Evolutionary conservation across 2,797 vertebrate species (phyloP), one percentile per base, ranked within the genome.

Genomic region (Lutjanus argentimaculatus): DNA sequence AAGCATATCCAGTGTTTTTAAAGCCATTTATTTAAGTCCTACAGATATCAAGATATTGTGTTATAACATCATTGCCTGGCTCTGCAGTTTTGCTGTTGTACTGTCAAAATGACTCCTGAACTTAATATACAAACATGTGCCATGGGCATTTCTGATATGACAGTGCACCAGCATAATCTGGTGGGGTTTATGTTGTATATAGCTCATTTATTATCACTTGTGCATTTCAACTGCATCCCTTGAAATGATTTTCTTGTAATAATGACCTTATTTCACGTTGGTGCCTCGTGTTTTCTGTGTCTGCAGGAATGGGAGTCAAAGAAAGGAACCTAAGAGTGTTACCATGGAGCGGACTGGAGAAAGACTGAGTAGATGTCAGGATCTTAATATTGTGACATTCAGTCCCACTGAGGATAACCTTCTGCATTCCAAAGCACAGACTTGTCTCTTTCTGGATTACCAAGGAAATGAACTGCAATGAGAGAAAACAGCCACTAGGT

Each of bases 261-360:
- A 56, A 42, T 46, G 0, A 45, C 13, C 4, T 30, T n/a, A 13
- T 76, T 64, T 30, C 3, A 30, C 1, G 2, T 51, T 21, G 4
- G 40, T 22, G 16, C 12, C 48, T 0, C 12, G 9, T 64, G 19
- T 51, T 19, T 67, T 82, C 3, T 73, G 86, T 81, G 77, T 80
- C 83, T 92, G 71, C 92, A 98, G 98, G 97, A 98, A 93, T 98
- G 98, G 97, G 97, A 98, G 90, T 97, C 96, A 92, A 99, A 98
- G 93, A 98, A 97, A 94, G 84, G 81, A 80, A 96, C 95, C 82
- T 98, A 97, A 93, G 56, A 63, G 43, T 15, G 2, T 22, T 30
- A 9, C 40, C n/a, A 12, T 68, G 46, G 17, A 74, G 66, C 72
- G 22, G 51, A 80, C 46, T 48, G 19, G 7, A 55, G 43, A 73